Base-by-base conservation (phyloP, 1,140 invertebrate species). In the Cepaea nemoralis region DNA sequence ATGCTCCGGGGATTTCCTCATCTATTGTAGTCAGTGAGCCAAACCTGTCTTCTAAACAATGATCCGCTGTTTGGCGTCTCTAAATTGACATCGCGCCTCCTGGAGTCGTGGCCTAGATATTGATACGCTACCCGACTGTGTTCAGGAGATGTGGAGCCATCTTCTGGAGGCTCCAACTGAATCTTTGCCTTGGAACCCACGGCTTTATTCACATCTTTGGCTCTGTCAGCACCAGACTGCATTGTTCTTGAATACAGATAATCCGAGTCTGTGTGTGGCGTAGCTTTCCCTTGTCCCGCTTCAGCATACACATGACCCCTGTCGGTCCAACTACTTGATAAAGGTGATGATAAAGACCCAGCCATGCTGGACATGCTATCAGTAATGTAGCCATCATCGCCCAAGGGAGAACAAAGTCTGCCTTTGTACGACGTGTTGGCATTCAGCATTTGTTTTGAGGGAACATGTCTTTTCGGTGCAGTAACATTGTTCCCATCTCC, bases 321-420 rank as follows among this genome's bases (percentile, higher is more conserved):
- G n/a, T n/a, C n/a, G n/a, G n/a, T n/a, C n/a, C n/a, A n/a, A 35
- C 75, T 77, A 50, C 48, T 59, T 8, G 75, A 77, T n/a, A 77
- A 48, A 37, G 75, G 45, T 12, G 75, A 77, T 12, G 48, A 59
- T 2, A 63, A 35, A 27, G 75, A 77, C 5, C 48, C 2, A 10
- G 50, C 19, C n/a, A 50, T 77, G 35, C 5, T 77, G 6, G 75
- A 59, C 19, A 31, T 24, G 27, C 75, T 77, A 48, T 77, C 75
- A 8, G 75, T 77, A 31, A 27, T n/a, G 50, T 77, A 77, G 16
- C 75, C 75, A 22, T 77, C 75, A 35, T 77, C 75, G 2, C 2
- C 22, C 27, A 45, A 16, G 42, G 33, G 5, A 48, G 40, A 24
- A 16, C 37, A 8, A 24, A 35, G 8, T 6, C 33, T 35, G 12